Evolutionary conservation across 2,113 vertebrate genomes (phyloP), one percentile per base, ranked within the genome.

Genomic region (Hypocryptadius cinnamomeus): DNA sequence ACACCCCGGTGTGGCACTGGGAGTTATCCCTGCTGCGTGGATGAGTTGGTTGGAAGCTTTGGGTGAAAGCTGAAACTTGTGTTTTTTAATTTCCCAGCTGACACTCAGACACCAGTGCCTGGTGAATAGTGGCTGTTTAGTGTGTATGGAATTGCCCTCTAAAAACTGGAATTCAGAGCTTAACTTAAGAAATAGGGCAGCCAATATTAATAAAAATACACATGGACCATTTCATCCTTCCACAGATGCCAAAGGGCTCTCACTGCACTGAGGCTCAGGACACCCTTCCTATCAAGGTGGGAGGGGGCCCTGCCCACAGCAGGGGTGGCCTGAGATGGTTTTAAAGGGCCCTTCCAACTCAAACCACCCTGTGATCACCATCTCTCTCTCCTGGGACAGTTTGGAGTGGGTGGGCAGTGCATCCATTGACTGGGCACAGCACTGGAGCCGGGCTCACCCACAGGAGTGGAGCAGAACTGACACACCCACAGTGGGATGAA

Each of bases 1-100:
- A 25, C 33, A 3, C 0, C 8, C 5, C 0, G 0, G 1, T 1
- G 19, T 5, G 16, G 8, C 0, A 5, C 9, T 0, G 8, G 6
- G 18, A 25, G 28, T 2, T 2, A 5, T 7, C 6, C 63, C 22
- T 8, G 13, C 27, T 12, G 79, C 0, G 1, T 0, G 5, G 4
- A 20, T 8, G 5, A 0, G 4, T 0, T 1, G 4, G 22, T 2
- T 2, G 21, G 47, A 20, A 68, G 66, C 44, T 82, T 23, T 9
- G 1, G 4, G 33, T 18, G 19, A 3, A 15, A 68, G 35, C 3
- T 63, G 48, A 15, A 47, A 56, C 5, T 11, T 8, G 42, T 8
- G 9, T 3, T 50, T 81, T 47, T 42, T 13, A 15, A 21, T 24
- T 33, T 23, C 10, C 47, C 37, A 30, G 3, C 0, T 15, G 50